These are phyloP conservation scores for Melanerpes aurifrons DNA, from an alignment of 2,113 vertebrate genomes.

Conservation along the genomic window DNA sequence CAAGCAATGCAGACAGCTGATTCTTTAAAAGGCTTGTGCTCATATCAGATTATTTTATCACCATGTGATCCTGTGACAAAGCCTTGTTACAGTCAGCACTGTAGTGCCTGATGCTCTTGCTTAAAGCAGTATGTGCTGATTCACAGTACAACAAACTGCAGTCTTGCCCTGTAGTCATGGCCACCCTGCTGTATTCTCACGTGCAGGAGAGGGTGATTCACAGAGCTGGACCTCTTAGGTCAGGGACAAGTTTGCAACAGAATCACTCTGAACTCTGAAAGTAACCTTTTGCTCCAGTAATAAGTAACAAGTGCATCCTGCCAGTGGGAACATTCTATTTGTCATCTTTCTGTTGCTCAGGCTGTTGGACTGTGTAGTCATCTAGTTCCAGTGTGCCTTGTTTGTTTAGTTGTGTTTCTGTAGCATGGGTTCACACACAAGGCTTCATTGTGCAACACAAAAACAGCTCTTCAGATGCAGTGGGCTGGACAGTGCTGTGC, in stretches of 20 bases:
- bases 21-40: not conserved
- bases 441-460: constrained; percentile 18
- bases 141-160: not conserved
- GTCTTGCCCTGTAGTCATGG: not conserved
- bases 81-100: not conserved
- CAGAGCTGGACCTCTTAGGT: not conserved
- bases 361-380: not conserved
- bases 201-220: constrained; percentile 17
- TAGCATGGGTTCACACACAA: constrained; percentile 18
- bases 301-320: constrained; percentile 44
- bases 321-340: not conserved
- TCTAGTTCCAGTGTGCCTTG: not conserved
- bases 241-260: constrained; percentile 1
- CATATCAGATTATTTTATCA: not conserved
- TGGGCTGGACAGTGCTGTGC: not conserved
- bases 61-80: not conserved
- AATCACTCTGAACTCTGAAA: constrained; percentile 16
- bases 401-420: constrained; percentile 37
- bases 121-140: not conserved
- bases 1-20: not conserved
- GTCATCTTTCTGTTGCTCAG: not conserved
- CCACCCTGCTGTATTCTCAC: not conserved
- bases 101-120: not conserved
- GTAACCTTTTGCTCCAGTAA: constrained; percentile 12
- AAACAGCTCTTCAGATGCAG: not conserved